phyloP scores from a whole-genome alignment of 92 coral and sea anemone genomes.

The Pocillopora grandis region DNA sequence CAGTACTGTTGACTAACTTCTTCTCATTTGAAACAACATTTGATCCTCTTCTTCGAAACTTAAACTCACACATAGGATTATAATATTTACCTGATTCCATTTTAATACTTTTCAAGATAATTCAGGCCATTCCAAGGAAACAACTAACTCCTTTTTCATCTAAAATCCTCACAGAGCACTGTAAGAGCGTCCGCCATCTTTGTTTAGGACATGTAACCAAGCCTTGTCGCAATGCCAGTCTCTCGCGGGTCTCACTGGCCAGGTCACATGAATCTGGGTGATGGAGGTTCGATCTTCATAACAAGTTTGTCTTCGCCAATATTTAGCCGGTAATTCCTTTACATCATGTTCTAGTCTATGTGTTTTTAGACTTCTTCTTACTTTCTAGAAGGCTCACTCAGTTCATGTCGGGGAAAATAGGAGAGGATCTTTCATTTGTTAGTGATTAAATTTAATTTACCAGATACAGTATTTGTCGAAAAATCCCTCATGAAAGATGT shows the following conservation, averaged over 20 bases:
- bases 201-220: conserved; percentile 26
- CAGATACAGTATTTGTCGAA: not conserved
- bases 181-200: conserved; percentile 17
- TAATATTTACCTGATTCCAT: conserved; percentile 28
- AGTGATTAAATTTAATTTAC: not conserved
- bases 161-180: not conserved
- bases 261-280: conserved; percentile 38
- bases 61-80: no score
- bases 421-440: not conserved
- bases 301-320: conserved; percentile 3
- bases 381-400: not conserved
- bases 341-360: not conserved
- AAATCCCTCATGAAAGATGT: no score
- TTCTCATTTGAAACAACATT: no score
- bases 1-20: no score
- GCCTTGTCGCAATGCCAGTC: conserved; percentile 23
- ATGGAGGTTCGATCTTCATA: not conserved
- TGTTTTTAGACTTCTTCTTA: not conserved
- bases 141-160: not conserved
- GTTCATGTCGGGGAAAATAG: not conserved
- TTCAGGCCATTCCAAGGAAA: not conserved
- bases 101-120: not conserved
- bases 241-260: not conserved
- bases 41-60: no score
- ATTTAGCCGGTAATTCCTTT: conserved; percentile 7